Evolutionary conservation across 2,113 vertebrate genomes (phyloP), one percentile per base, ranked within the genome.

Genomic region (Rhineura floridana): DNA sequence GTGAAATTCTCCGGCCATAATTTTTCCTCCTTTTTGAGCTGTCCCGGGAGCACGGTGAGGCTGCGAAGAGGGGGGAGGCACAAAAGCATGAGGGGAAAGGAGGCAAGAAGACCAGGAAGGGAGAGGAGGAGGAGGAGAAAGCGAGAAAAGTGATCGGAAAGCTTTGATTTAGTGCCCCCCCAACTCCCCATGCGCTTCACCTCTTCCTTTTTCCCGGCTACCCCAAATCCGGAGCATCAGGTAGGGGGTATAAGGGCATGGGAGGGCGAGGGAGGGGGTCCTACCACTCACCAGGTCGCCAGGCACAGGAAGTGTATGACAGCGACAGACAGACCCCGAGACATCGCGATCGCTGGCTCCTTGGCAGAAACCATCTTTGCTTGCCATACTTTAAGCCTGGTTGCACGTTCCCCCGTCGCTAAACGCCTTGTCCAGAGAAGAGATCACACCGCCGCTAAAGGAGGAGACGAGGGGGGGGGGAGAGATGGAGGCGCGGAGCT

Each of bases 1-100:
- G 99, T 99, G 95, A 99, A 99, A 98, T 99, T 99, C 96, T 98
- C 98, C 77, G 98, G 98, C 91, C 98, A 97, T 87, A 98, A 96
- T 97, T 97, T 98, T 88, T 99, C 99, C 96, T 99, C 97, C 96
- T 96, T 98, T 95, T 93, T 96, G 94, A 96, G 96, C 94, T 98
- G 97, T 93, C 97, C 98, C 30, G 97, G 97, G 92, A 96, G 97
- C 95, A 96, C 97, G 95, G 96, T 98, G 93, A 98, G 96, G 92
- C 77, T 80, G 55, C 39, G 62, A 21, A 11, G 25, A 3, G 44
- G n/a, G 39, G 44, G 81, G 19, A 69, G 46, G 67, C 21, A 28
- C 28, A 55, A 69, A 69, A 42, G 21, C 1, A 9, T 44, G 33
- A 9, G 42, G 8, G 62, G n/a, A 19, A 2, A 7, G 5, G 63